Evolutionary conservation across 2,113 vertebrate species (phyloP), one percentile per base, ranked within the genome.

Genomic region (Mobula hypostoma): DNA sequence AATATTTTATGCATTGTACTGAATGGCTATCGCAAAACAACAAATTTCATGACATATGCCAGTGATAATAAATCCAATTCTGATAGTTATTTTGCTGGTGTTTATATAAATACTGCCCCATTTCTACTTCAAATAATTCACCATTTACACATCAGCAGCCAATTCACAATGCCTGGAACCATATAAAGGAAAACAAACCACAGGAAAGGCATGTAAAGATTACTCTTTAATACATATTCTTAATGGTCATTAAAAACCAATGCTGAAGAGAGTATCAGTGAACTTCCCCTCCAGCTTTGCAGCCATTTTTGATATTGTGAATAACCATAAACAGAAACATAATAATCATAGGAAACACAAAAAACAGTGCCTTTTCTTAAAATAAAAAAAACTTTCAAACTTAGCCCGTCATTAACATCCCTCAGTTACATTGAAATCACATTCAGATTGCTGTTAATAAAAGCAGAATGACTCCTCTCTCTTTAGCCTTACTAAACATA

Each of bases 191-290:
- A 93, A 93, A 11, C 11, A 93, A 74, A 76, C 63, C 24, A 91
- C 17, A 74, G 36, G 24, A 29, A 40, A 76, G 40, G 90, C 88
- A 72, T 36, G 90, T 72, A 92, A 66, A 90, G 80, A 90, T 66
- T 90, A 63, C 87, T 92, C 90, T 92, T 92, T 92, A 92, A 92
- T 92, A 70, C 68, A 92, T 92, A 72, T 72, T 92, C 48, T 92
- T 92, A 93, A 93, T 93, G 4, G 68, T 93, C 70, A 93, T 74
- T 93, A 93, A 93, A 93, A 93, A 48, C 91, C 70, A 36, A 76
- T 76, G 91, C 91, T 74, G 91, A 40, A 29, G 70, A 36, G 90
- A 56, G 7, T 40, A 21, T 40, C 68, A 56, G 9, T 19, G 70
- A 32, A 93, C 36, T 70, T 76, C 40, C 66, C 68, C 66, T 93